Evolutionary conservation across 2,797 vertebrate species (phyloP).

Genomic region (Characodon lateralis): DNA sequence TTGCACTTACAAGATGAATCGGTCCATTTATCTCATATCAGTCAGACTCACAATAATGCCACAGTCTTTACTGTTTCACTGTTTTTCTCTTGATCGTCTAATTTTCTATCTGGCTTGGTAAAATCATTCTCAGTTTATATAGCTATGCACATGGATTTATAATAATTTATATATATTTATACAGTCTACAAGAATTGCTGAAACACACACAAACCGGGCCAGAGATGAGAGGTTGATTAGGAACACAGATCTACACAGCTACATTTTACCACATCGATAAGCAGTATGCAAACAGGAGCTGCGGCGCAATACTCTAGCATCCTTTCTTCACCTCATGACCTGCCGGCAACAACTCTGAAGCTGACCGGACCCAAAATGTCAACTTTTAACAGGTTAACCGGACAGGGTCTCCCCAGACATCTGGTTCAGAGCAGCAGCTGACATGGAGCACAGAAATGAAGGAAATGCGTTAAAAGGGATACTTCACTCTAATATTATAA

Average conservation of each 20-base stretch:
- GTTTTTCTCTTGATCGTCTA: conserved; percentile 65
- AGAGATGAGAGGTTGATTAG: conserved; percentile 68
- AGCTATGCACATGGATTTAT: conserved; percentile 63
- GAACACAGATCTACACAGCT: conserved; percentile 78
- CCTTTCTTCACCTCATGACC: conserved; percentile 35
- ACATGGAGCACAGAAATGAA: conserved; percentile 30
- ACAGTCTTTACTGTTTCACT: conserved; percentile 33
- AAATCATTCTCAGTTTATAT: conserved; percentile 73
- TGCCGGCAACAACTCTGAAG: conserved; percentile 24
- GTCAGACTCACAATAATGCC: conserved; percentile 27
- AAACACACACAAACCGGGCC: conserved; percentile 77
- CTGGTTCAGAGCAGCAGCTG: conserved; percentile 50
- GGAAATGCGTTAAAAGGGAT: conserved; percentile 63
- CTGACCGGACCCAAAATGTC: conserved; percentile 32
- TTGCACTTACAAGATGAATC: conserved; percentile 44
- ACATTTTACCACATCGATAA: conserved; percentile 79
- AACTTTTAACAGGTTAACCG: background rate
- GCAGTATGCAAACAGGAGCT: conserved; percentile 70
- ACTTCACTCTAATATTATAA: conserved; percentile 53
- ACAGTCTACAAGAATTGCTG: conserved; percentile 77
- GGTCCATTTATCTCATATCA: conserved; percentile 15
- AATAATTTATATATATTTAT: conserved; percentile 78
- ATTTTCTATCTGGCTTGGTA: conserved; percentile 74
- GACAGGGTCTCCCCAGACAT: background rate
- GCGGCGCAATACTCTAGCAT: conserved; percentile 58